Percentiles rank a stretch among this genome's conserved stretches.
Conservation (phyloP, 2,888 invertebrate species). For the Macrosoma leucophasiata region DNA sequence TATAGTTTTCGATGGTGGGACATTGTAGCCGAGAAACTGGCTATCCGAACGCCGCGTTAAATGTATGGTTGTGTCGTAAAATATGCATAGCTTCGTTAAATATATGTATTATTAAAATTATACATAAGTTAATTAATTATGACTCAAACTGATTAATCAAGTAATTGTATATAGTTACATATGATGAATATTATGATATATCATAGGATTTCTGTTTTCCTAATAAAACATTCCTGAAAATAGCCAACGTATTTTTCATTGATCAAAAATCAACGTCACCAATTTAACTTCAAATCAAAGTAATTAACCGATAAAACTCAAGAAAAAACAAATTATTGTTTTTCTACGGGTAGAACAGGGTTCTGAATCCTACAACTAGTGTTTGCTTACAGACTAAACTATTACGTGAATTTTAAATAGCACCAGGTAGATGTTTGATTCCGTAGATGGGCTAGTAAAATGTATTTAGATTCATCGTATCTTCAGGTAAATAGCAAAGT, state of each 20-base stretch:
- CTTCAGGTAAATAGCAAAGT: too few relatives aligned
- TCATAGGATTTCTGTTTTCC: conserved; percentile 67
- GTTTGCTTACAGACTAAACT: too few relatives aligned
- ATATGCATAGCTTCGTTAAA: conserved; percentile 72
- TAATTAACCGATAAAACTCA: too few relatives aligned
- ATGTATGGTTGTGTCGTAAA: conserved; percentile 77
- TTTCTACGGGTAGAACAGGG: too few relatives aligned
- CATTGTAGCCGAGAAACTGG: conserved; percentile 47
- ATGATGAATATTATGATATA: conserved; percentile 45
- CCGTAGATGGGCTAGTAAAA: too few relatives aligned
- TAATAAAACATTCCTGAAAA: conserved; percentile 62
- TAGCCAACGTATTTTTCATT: conserved; percentile 27
- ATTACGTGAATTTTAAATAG: too few relatives aligned
- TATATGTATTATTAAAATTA: conserved; percentile 60
- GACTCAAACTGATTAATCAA: conserved; percentile 59
- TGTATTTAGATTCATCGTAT: too few relatives aligned
- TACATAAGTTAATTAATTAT: conserved; percentile 59
- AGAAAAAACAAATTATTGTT: too few relatives aligned
- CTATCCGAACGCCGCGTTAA: conserved; percentile 63
- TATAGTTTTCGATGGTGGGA: conserved; percentile 69
- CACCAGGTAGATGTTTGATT: too few relatives aligned
- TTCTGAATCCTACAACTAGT: too few relatives aligned
- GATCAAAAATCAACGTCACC: conserved; percentile 1
- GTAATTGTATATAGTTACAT: conserved; percentile 66
- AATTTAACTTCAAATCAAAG: conserved; percentile 1